Evolutionary conservation across 2,797 vertebrate genomes (phyloP).

Genomic region (Micropoecilia bifurca): DNA sequence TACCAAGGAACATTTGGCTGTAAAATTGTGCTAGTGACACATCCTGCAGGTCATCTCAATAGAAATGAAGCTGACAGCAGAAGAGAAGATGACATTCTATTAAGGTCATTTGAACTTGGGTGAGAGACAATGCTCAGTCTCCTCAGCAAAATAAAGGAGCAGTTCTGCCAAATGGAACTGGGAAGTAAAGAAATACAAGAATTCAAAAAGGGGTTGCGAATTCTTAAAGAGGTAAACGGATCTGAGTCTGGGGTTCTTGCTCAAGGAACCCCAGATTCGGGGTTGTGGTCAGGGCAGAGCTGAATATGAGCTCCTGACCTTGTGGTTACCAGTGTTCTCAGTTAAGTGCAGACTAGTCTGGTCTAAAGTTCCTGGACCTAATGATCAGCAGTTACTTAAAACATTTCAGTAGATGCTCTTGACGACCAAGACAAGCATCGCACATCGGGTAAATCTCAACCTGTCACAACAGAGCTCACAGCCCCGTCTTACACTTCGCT

Average conservation of each 20-base stretch:
- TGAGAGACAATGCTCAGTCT: neutral
- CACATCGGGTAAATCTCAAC: neutral
- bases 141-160: neutral
- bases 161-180: neutral
- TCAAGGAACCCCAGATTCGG: too few relatives aligned
- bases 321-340: neutral
- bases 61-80: neutral
- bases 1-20: conserved; percentile 40
- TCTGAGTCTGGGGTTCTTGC: neutral
- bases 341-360: neutral
- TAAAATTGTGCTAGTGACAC: conserved; percentile 35
- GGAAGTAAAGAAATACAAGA: neutral
- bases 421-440: neutral
- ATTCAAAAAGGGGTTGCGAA: neutral
- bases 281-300: neutral
- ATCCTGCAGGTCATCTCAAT: neutral
- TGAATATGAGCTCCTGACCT: neutral
- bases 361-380: neutral
- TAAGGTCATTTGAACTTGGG: neutral
- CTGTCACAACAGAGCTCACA: neutral
- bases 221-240: too few relatives aligned
- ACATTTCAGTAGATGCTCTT: neutral
- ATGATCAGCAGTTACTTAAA: neutral
- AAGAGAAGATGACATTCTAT: neutral
- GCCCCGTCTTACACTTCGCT: neutral